Evolutionary conservation across 2,797 vertebrate genomes (phyloP).

Genomic region (Prionace glauca): DNA sequence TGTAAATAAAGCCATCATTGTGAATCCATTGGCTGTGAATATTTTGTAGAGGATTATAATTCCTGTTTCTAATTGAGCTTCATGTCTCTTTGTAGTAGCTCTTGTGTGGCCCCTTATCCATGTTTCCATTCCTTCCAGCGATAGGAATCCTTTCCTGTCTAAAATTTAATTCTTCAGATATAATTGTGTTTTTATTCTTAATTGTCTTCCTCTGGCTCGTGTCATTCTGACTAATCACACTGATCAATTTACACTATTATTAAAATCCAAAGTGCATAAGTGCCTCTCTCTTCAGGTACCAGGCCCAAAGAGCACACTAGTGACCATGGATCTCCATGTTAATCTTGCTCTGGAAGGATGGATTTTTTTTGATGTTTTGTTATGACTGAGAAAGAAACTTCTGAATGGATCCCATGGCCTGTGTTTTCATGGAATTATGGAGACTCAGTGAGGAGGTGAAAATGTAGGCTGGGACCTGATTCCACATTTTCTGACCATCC

Average conservation of each 20-base stretch:
- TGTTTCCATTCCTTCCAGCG: neutral
- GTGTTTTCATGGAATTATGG: neutral
- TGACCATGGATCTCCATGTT: too few relatives aligned
- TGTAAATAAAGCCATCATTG: too few relatives aligned
- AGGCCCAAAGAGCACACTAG: too few relatives aligned
- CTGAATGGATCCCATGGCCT: neutral
- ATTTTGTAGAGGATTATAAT: neutral
- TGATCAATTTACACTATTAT: neutral
- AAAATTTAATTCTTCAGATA: neutral
- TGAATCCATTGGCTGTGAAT: neutral
- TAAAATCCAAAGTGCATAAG: neutral
- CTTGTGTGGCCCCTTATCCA: neutral
- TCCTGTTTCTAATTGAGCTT: neutral
- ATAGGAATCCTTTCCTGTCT: neutral
- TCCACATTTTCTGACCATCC: too few relatives aligned
- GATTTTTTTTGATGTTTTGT: too few relatives aligned
- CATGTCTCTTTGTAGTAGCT: neutral
- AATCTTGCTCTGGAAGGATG: too few relatives aligned
- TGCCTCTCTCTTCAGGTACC: too few relatives aligned
- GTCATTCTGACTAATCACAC: too few relatives aligned
- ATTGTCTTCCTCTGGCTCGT: neutral
- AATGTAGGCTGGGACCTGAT: too few relatives aligned
- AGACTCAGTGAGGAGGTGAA: too few relatives aligned
- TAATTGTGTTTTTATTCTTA: neutral
- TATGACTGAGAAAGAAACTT: neutral